Conservation (phyloP, 2,797 vertebrate species). For the Artibeus jamaicensis region DNA sequence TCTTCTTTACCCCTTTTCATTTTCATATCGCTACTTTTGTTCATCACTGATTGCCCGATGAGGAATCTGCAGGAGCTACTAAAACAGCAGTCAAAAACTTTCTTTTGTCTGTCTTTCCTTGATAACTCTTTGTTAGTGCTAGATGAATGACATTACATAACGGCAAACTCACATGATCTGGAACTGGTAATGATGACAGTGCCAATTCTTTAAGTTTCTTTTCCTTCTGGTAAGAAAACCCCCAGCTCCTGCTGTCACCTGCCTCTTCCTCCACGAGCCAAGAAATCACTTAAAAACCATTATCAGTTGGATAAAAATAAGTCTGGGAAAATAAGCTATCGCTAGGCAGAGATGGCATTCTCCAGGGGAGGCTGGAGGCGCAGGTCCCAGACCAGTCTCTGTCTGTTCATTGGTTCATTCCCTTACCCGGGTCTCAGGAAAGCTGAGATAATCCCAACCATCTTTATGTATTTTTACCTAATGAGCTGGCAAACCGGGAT, state of each 20-base stretch:
- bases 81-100: neutral
- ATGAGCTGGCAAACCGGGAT: slow-evolving; percentile 66
- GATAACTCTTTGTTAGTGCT: neutral
- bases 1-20: neutral
- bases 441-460: neutral
- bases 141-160: neutral
- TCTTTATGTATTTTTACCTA: slow-evolving; percentile 55
- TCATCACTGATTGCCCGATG: neutral
- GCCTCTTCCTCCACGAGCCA: neutral
- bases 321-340: neutral
- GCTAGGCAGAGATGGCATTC: neutral
- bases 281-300: neutral
- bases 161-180: neutral
- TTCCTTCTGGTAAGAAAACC: neutral
- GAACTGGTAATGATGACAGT: neutral
- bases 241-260: neutral
- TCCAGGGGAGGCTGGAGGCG: neutral
- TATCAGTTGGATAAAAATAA: neutral
- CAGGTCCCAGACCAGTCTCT: neutral
- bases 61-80: neutral
- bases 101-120: neutral
- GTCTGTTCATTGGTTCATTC: neutral
- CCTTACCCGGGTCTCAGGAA: neutral
- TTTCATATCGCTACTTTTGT: neutral
- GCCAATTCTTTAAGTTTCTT: neutral